Evolutionary conservation across 2,797 vertebrate genomes (phyloP).

Genomic region (Pipistrellus pygmaeus): DNA sequence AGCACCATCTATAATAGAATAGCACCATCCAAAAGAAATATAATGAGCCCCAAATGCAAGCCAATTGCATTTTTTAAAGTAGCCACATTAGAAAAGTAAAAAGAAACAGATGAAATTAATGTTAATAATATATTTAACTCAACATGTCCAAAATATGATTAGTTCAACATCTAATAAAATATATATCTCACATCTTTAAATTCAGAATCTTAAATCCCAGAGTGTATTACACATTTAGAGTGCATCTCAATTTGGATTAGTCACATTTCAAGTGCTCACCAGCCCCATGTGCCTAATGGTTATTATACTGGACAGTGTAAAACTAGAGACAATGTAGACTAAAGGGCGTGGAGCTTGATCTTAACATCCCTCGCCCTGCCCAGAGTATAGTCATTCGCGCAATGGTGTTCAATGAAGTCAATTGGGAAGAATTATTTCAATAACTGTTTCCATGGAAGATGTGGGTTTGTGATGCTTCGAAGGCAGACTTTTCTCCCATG

Average conservation of each 20-base stretch:
- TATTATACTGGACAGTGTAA: background rate
- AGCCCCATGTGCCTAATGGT: too few species aligned
- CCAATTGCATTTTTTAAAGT: background rate
- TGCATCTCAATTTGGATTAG: background rate
- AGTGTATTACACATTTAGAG: background rate
- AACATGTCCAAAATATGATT: background rate
- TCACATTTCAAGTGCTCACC: background rate
- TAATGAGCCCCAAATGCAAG: background rate
- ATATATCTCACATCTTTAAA: background rate
- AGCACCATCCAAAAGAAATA: background rate
- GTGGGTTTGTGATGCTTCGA: background rate
- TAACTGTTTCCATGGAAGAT: background rate
- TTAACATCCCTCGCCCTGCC: background rate
- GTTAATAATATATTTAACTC: background rate
- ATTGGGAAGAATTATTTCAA: background rate
- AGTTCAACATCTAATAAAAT: background rate
- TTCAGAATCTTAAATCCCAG: background rate
- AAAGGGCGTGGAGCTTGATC: background rate
- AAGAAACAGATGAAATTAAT: background rate
- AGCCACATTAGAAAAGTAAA: background rate
- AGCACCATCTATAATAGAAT: background rate
- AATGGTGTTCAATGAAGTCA: background rate
- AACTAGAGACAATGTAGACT: background rate
- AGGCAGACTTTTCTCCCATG: background rate
- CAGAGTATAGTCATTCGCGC: background rate